A percentile compares a stretch with the other conserved stretches of the same genome.
Conservation (phyloP, 2,113 vertebrate genomes). For the Zosterops hypoxanthus region DNA sequence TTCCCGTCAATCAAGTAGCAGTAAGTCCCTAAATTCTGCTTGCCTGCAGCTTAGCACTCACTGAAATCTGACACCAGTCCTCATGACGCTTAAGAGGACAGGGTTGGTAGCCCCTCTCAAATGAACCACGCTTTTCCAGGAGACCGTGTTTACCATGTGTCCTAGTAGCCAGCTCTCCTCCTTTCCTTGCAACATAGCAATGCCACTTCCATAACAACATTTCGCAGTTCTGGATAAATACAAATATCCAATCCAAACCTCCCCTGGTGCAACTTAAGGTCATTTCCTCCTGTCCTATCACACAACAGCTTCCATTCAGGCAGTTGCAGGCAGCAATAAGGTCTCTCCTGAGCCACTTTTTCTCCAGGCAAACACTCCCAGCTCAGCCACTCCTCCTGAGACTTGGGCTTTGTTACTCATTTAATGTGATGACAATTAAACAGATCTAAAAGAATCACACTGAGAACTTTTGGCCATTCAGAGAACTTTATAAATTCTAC, state of each 20-base stretch:
- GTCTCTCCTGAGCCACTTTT: background rate
- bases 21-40: background rate
- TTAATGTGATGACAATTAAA: background rate
- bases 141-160: background rate
- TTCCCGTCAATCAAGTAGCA: background rate
- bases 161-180: background rate
- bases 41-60: background rate
- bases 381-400: background rate
- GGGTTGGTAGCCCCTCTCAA: background rate
- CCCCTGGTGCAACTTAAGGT: too few species aligned
- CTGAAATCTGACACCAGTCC: background rate
- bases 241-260: background rate
- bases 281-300: background rate
- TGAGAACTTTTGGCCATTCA: background rate
- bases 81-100: background rate
- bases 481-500: background rate
- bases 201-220: background rate
- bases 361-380: too few species aligned
- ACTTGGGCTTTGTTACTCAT: background rate
- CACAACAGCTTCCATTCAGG: background rate
- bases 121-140: background rate
- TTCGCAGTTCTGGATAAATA: background rate
- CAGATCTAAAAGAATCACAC: background rate
- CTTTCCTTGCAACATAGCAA: background rate
- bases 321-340: too few species aligned